Conservation (phyloP, 2,113 vertebrate species). For the Gadus chalcogrammus region DNA sequence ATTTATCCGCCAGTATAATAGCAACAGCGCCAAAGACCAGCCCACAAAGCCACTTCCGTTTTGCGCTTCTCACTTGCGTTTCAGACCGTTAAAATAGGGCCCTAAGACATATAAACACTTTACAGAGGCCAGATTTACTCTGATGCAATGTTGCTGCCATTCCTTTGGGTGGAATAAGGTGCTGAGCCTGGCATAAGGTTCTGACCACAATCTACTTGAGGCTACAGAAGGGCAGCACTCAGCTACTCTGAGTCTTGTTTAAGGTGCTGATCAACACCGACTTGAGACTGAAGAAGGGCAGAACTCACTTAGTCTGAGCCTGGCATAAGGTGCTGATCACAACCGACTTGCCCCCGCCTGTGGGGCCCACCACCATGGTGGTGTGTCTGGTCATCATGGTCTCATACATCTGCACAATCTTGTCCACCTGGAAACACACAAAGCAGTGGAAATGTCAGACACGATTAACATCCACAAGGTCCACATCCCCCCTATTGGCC, state of each 20-base stretch:
- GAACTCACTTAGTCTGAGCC: conserved; percentile 87
- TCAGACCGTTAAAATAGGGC: no score
- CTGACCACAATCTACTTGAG: conserved; percentile 36
- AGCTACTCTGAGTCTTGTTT: conserved; percentile 93
- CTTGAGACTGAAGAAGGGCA: background rate
- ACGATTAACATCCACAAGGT: background rate
- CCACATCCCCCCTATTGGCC: background rate
- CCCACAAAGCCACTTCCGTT: no score
- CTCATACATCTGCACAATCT: conserved; percentile 97
- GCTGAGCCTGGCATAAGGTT: conserved; percentile 88
- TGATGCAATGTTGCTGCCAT: no score
- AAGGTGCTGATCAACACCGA: conserved; percentile 47
- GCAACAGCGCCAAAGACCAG: no score
- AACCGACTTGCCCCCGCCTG: conserved; percentile 94
- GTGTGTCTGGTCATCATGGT: conserved; percentile 97
- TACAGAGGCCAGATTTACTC: no score
- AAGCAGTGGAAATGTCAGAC: background rate
- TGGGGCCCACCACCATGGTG: conserved; percentile 95
- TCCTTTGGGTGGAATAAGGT: conserved; percentile 29
- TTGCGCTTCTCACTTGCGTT: no score
- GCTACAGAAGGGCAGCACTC: conserved; percentile 27
- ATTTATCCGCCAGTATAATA: no score
- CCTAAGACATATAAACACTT: no score
- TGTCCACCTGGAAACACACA: conserved; percentile 82
- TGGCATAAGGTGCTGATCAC: conserved; percentile 90